Conservation (phyloP, 2,113 vertebrate species). For the Gila orcuttii region DNA sequence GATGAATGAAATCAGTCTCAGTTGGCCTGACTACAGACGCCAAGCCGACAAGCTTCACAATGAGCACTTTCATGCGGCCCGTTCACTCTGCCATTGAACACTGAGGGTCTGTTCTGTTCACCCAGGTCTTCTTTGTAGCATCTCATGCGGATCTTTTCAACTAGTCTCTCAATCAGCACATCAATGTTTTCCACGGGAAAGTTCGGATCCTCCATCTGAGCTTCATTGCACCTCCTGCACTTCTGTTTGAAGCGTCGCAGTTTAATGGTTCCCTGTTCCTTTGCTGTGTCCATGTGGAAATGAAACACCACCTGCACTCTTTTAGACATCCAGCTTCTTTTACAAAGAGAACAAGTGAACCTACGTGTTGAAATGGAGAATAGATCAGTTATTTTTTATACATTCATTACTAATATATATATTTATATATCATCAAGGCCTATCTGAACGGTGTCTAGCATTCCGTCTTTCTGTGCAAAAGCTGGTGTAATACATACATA, state of each 20-base stretch:
- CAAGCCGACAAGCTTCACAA: conserved; percentile 78
- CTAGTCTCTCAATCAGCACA: conserved; percentile 78
- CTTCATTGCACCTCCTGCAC: conserved; percentile 66
- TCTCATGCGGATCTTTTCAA: conserved; percentile 78
- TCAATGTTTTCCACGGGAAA: conserved; percentile 71
- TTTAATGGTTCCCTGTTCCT: conserved; percentile 52
- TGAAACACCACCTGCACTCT: conserved; percentile 73
- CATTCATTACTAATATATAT: no score
- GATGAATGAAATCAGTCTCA: background rate
- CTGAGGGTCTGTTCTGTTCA: background rate
- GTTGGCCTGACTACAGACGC: conserved; percentile 58
- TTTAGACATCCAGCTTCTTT: conserved; percentile 75
- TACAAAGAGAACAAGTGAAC: conserved; percentile 78
- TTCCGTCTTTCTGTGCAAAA: no score
- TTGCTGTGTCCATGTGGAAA: conserved; percentile 35
- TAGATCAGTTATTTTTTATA: background rate
- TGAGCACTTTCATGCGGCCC: conserved; percentile 72
- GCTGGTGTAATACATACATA: no score
- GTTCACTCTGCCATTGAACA: conserved; percentile 55
- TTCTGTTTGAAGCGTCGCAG: conserved; percentile 74
- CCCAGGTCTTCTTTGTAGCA: conserved; percentile 69
- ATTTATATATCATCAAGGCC: no score
- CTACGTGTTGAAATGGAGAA: conserved; percentile 59
- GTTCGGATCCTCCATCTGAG: conserved; percentile 64
- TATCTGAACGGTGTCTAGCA: no score